Evolutionary conservation across 2,888 invertebrate genomes (phyloP).

Genomic region (Meganola albula): DNA sequence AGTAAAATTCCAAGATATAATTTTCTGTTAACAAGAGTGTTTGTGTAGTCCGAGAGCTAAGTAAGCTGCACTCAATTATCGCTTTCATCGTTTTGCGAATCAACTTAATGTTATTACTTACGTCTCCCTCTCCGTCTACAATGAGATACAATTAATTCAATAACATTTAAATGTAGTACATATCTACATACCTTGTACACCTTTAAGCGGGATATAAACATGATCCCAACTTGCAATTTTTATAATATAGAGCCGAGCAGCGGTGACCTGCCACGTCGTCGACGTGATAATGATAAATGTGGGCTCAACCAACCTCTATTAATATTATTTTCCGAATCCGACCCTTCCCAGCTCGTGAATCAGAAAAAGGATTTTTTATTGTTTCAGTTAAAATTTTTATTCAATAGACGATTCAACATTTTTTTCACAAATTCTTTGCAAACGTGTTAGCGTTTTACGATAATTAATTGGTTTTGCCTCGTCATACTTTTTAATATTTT

Average conservation of each 20-base stretch:
- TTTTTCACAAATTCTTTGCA: conserved; percentile 38
- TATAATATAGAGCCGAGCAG: conserved; percentile 52
- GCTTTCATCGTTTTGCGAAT: too few relatives aligned
- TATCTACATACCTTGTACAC: too few relatives aligned
- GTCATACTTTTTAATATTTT: conserved; percentile 52
- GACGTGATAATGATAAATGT: conserved; percentile 71
- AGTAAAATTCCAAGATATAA: too few relatives aligned
- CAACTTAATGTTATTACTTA: too few relatives aligned
- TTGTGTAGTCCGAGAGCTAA: too few relatives aligned
- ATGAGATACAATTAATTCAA: too few relatives aligned
- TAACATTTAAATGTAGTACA: too few relatives aligned
- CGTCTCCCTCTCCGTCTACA: too few relatives aligned
- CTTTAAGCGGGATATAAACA: too few relatives aligned
- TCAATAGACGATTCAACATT: conserved; percentile 31
- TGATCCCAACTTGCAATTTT: conserved; percentile 40
- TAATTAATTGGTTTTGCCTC: conserved; percentile 50
- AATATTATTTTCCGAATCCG: conserved; percentile 56
- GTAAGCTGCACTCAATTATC: too few relatives aligned
- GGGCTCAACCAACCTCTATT: conserved; percentile 48
- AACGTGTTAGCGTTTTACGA: conserved; percentile 33
- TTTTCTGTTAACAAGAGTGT: too few relatives aligned
- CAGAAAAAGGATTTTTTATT: conserved; percentile 53
- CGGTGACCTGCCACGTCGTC: conserved; percentile 52
- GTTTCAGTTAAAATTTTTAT: conserved; percentile 44
- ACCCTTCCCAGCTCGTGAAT: conserved; percentile 33